These are phyloP conservation scores for Elephantulus edwardii DNA, from an alignment of 2,113 vertebrate genomes.

Conservation along the genomic window DNA sequence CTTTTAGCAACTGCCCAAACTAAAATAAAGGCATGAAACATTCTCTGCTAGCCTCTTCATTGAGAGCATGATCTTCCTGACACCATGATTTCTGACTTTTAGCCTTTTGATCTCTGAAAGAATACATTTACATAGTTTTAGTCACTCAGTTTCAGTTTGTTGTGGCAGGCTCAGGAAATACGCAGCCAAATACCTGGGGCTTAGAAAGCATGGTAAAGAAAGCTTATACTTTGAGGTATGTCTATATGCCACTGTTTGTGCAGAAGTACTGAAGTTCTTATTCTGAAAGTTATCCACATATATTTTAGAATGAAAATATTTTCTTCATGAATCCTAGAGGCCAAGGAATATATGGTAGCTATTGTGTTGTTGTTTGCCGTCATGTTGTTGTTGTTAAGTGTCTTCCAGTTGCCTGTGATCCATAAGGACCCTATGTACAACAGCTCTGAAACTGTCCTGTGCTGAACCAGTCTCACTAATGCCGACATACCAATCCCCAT, in stretches of 20 bases:
- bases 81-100: not conserved
- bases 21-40: not conserved
- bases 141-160: not conserved
- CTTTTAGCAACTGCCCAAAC: not conserved
- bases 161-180: not conserved
- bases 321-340: not conserved
- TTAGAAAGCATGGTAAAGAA: not conserved
- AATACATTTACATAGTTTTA: not conserved
- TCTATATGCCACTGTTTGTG: not conserved
- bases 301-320: slow-evolving; percentile 7
- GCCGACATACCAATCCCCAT: too few relatives aligned
- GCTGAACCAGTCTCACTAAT: too few relatives aligned
- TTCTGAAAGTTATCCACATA: not conserved
- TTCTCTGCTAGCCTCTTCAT: not conserved
- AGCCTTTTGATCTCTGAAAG: not conserved
- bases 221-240: not conserved
- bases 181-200: not conserved
- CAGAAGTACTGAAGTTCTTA: not conserved
- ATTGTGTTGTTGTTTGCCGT: too few relatives aligned
- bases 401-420: too few relatives aligned
- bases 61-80: not conserved
- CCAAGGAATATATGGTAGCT: not conserved
- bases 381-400: too few relatives aligned
- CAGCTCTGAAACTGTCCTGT: too few relatives aligned
- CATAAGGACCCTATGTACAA: too few relatives aligned